phyloP scores from a whole-genome alignment of 2,888 invertebrate species.

The Carpatolechia fugitivella region DNA sequence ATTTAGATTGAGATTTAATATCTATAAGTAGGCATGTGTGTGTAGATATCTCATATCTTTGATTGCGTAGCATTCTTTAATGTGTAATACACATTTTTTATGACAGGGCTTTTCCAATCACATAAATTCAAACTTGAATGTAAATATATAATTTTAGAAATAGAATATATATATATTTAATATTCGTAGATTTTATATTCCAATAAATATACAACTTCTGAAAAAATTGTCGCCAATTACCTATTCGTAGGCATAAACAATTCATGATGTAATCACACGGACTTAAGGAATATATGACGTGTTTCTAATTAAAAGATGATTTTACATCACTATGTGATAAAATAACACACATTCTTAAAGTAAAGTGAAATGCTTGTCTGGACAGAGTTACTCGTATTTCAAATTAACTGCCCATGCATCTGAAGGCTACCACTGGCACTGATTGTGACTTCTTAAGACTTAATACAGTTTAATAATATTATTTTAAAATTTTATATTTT shows the following conservation, averaged over 20 bases:
- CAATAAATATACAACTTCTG: conserved; percentile 4
- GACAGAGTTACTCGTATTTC: neutral
- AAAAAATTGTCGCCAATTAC: conserved; percentile 25
- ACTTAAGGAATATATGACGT: conserved; percentile 61
- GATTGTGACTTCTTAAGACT: conserved; percentile 1
- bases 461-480: neutral
- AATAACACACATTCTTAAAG: conserved; percentile 32
- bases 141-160: neutral
- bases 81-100: neutral
- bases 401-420: neutral
- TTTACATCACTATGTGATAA: conserved; percentile 61
- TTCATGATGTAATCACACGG: conserved; percentile 12
- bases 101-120: neutral
- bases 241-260: conserved; percentile 56
- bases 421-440: neutral
- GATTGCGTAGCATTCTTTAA: neutral
- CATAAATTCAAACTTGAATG: neutral
- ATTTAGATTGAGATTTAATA: neutral
- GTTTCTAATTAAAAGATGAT: conserved; percentile 33
- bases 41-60: neutral
- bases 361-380: neutral
- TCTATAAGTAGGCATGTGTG: too few relatives aligned
- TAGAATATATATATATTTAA: neutral
- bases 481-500: neutral
- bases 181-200: too few relatives aligned